Evolutionary conservation across 2,888 invertebrate species (phyloP), one percentile per base, ranked within the genome.

Genomic region (Drosophila nigritarsus): DNA sequence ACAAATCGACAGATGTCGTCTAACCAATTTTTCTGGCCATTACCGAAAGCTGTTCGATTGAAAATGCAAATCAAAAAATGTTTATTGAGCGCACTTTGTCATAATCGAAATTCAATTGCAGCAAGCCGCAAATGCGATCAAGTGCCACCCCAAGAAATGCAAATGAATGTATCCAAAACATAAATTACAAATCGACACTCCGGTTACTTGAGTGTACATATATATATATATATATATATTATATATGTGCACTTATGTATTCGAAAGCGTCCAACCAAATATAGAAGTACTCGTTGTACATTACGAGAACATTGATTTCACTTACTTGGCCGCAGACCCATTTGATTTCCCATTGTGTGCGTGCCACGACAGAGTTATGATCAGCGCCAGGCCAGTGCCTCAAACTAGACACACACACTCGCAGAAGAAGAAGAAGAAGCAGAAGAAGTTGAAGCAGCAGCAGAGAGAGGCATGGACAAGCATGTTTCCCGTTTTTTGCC

Each of bases 271-370:
- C 36, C 42, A 51, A 50, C 78, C 76, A 77, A 78, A 73, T 73
- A 68, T 73, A 74, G 62, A 73, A 65, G 63, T 55, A 38, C 36
- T 54, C 54, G 54, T 55, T 49, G 29, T 54, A 15, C 48, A 29
- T 53, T 49, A 38, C 36, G 50, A 80, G 69, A 69, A 82, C 82
- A 86, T 81, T 78, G 87, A 82, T 82, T 83, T 83, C 87, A 84
- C 86, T 86, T 67, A 58, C 49, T 42, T 42, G 24, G 32, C 42
- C 32, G 34, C 45, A 71, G 45, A 58, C 53, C 24, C 40, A 66
- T 50, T 56, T 8, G 78, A 63, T 56, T 60, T 53, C 6, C 13
- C 34, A 49, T 42, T 36, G 24, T 62, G 65, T 56, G 56, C 56
- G 73, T 65, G 65, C 59, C 50, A 32, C 63, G 55, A 48, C 69